These are phyloP conservation scores for Dicerorhinus sumatrensis DNA, from an alignment of 2,113 vertebrate genomes.

Conservation along the genomic window DNA sequence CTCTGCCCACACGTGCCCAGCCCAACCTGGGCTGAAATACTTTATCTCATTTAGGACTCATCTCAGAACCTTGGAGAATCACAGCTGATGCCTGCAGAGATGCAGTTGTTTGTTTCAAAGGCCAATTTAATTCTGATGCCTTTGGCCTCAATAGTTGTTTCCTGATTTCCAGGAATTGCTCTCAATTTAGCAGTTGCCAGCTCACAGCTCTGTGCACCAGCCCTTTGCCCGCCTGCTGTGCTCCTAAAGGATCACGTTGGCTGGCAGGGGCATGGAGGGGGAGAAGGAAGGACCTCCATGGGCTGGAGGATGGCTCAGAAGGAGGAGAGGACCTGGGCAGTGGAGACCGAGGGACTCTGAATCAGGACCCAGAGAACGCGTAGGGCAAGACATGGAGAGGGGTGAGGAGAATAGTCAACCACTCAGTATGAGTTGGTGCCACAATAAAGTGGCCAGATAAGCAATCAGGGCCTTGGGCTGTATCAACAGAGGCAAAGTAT, in stretches of 20 bases:
- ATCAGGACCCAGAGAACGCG: background rate
- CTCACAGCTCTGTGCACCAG: slow-evolving; percentile 40
- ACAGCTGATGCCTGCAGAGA: slow-evolving; percentile 69
- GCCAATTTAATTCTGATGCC: slow-evolving; percentile 74
- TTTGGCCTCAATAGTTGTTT: slow-evolving; percentile 74
- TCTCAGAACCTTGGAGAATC: slow-evolving; percentile 47
- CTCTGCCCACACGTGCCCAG: background rate
- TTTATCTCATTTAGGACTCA: slow-evolving; percentile 53
- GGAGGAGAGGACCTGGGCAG: background rate
- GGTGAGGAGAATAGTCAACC: background rate
- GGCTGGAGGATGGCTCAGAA: background rate
- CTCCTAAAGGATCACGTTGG: background rate
- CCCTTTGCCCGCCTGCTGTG: slow-evolving; percentile 37
- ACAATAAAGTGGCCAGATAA: background rate
- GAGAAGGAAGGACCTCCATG: background rate
- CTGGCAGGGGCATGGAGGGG: background rate
- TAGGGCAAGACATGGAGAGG: background rate
- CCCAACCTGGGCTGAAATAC: background rate
- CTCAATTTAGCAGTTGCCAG: slow-evolving; percentile 72
- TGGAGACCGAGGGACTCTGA: background rate
- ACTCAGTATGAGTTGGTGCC: background rate
- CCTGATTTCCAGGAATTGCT: slow-evolving; percentile 79
- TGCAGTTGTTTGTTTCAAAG: slow-evolving; percentile 77
- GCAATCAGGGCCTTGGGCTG: background rate
- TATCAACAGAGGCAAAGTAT: background rate